Percentiles rank a stretch among this genome's conserved stretches.
Evolutionary conservation across 1,140 invertebrate species (phyloP).

Genomic region (Drosophila novamexicana): DNA sequence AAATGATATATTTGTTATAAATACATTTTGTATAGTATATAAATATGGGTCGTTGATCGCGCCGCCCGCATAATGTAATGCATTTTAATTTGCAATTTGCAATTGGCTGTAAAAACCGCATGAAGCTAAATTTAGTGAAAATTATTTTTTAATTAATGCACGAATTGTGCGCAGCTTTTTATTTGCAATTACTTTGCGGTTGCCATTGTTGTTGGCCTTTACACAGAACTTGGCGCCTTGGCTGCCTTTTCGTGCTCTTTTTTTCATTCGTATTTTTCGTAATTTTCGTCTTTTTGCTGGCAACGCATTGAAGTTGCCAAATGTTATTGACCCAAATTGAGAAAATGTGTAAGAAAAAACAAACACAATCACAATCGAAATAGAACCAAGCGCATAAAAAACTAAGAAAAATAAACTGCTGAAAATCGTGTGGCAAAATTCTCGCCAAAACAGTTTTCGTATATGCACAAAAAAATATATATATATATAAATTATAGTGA

Average conservation of each 20-base stretch:
- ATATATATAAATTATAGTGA: not conserved
- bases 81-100: conserved; percentile 30
- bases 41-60: conserved; percentile 24
- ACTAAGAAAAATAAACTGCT: conserved; percentile 13
- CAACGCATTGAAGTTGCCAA: conserved; percentile 75
- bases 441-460: conserved; percentile 13
- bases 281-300: conserved; percentile 26
- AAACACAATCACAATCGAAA: conserved; percentile 49
- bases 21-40: not conserved
- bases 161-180: conserved; percentile 44
- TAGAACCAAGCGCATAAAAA: conserved; percentile 60
- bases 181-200: conserved; percentile 50
- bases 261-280: conserved; percentile 8
- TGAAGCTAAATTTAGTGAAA: conserved; percentile 57
- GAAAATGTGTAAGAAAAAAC: conserved; percentile 38
- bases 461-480: not conserved
- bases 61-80: conserved; percentile 32
- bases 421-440: conserved; percentile 24
- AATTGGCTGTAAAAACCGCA: conserved; percentile 13
- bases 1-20: not conserved
- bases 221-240: conserved; percentile 74
- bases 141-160: conserved; percentile 76
- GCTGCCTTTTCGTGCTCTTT: conserved; percentile 42
- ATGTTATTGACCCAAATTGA: conserved; percentile 79
- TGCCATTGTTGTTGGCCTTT: conserved; percentile 52